Evolutionary conservation across 2,113 vertebrate species (phyloP), one percentile per base, ranked within the genome.

Genomic region (Proterorhinus semilunaris): DNA sequence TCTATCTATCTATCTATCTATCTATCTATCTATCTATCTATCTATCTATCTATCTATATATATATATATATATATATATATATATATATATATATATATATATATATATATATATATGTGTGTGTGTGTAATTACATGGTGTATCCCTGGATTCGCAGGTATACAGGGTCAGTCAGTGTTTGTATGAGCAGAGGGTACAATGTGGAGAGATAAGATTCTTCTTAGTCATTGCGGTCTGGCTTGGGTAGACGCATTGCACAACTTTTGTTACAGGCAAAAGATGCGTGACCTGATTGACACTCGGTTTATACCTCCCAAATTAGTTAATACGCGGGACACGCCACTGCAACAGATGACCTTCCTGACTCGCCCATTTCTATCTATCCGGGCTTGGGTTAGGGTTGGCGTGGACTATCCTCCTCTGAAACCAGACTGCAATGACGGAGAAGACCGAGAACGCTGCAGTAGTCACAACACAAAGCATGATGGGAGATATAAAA

Each of bases 131-230:
- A 8, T 71, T 45, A 27, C 72, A 71, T 72, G 67, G 76, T 61
- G 44, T 45, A 27, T 50, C 13, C 16, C 7, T 46, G 44, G 65
- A 53, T 51, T 16, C 36, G 47, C 10, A 45, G 21, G 17, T 51
- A 2, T 69, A 69, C 46, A 16, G 65, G 42, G 2, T 13, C n/a
- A 63, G 47, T 65, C 42, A 43, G 62, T 49, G 62, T 17, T 67
- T 62, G 9, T 36, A 63, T 55, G 55, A 9, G 45, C 16, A 57
- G 53, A 42, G 53, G 55, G 68, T 52, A 65, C 81, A 87, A 86
- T 84, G 27, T 72, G 85, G 67, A 9, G n/a, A 73, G 53, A 62
- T 15, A 44, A 53, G 76, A 88, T 87, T 89, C 87, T 75, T 88
- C 72, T 66, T 69, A 49, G 71, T 78, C 59, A 16, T 76, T 74